Evolutionary conservation across 2,888 invertebrate species (phyloP).

Genomic region (Nebria salina): DNA sequence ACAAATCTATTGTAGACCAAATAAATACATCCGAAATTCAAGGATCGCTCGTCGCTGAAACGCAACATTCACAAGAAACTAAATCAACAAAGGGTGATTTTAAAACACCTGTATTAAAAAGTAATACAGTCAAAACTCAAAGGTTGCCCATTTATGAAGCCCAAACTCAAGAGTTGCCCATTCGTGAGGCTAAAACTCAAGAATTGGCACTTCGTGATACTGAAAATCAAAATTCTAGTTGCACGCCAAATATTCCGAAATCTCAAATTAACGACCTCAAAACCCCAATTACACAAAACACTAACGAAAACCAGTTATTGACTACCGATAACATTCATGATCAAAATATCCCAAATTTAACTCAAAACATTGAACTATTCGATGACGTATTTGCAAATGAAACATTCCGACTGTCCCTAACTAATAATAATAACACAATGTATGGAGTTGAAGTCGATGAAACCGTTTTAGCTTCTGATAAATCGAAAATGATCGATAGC

Average conservation of each 20-base stretch:
- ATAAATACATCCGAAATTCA: not conserved
- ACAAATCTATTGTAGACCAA: not conserved
- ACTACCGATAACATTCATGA: not conserved
- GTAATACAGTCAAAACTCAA: no score
- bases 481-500: not conserved
- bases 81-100: no score
- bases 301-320: not conserved
- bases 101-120: no score
- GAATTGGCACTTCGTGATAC: not conserved
- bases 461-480: slow-evolving; percentile 10
- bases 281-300: slow-evolving; percentile 30
- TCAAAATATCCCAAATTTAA: not conserved
- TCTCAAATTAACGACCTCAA: slow-evolving; percentile 23
- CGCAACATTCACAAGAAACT: no score
- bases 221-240: slow-evolving; percentile 48
- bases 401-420: slow-evolving; percentile 26
- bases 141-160: not conserved
- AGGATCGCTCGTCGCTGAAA: not conserved
- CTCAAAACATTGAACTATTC: slow-evolving; percentile 3
- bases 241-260: slow-evolving; percentile 21
- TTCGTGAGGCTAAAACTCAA: not conserved
- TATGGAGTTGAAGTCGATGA: slow-evolving; percentile 28
- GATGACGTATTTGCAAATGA: slow-evolving; percentile 37
- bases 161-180: not conserved
- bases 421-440: not conserved